phyloP scores from a whole-genome alignment of 2,797 vertebrate species.

The Nyctibius grandis region DNA sequence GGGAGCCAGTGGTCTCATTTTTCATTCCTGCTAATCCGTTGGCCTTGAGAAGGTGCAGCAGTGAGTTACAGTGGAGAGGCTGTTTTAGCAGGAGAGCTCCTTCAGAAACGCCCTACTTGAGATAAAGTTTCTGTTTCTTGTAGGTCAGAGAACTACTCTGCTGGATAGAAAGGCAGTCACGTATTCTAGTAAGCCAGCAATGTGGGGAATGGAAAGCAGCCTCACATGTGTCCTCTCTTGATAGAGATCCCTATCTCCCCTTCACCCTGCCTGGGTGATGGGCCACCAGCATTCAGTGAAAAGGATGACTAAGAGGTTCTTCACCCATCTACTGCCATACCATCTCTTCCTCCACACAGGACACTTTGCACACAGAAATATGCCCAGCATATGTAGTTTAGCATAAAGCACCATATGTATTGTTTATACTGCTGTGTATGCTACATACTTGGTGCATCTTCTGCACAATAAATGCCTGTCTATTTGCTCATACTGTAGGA shows the following conservation, averaged over 20 bases:
- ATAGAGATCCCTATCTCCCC: not conserved
- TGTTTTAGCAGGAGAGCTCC: not conserved
- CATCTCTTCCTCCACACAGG: not conserved
- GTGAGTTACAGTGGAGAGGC: not conserved
- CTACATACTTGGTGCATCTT: not conserved
- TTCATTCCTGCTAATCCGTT: not conserved
- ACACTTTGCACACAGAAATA: not conserved
- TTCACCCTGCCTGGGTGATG: not conserved
- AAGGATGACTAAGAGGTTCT: slow-evolving; percentile 20
- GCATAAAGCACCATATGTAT: not conserved
- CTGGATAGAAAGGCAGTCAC: not conserved
- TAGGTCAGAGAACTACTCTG: not conserved
- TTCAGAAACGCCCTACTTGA: not conserved
- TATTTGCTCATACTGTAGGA: not conserved
- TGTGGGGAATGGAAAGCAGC: not conserved
- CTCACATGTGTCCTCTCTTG: not conserved
- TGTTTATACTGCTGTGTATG: not conserved
- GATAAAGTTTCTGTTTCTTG: slow-evolving; percentile 29
- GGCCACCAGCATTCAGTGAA: not conserved
- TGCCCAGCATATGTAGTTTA: not conserved
- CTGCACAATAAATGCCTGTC: not conserved
- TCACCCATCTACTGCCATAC: not conserved
- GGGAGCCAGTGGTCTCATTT: slow-evolving; percentile 24
- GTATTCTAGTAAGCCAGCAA: slow-evolving; percentile 12
- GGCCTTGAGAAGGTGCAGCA: not conserved